A percentile compares a stretch with the other conserved stretches of the same genome.
These are phyloP conservation scores for Diorhabda carinulata DNA, from an alignment of 1,140 invertebrate genomes.

Conservation along the genomic window DNA sequence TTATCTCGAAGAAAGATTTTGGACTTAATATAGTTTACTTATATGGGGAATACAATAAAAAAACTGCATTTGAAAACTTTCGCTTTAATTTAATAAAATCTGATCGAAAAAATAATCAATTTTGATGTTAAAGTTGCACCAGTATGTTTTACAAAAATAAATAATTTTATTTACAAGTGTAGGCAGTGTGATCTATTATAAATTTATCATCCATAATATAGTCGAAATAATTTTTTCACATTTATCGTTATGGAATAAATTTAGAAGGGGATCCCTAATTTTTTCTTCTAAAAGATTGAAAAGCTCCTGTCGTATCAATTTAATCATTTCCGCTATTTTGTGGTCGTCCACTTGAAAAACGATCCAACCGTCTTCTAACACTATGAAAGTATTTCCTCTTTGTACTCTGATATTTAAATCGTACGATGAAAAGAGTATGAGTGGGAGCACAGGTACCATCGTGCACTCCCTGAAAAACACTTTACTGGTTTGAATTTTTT, in stretches of 20 bases:
- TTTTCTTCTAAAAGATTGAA: conserved; percentile 73
- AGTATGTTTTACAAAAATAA: conserved; percentile 4
- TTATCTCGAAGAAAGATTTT: no score
- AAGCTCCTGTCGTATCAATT: conserved; percentile 69
- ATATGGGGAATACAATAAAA: no score
- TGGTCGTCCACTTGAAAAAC: conserved; percentile 72
- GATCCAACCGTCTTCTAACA: conserved; percentile 81
- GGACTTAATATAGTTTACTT: no score
- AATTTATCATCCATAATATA: conserved; percentile 63
- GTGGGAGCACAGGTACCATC: conserved; percentile 70
- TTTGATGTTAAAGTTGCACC: neutral
- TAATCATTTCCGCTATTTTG: conserved; percentile 70
- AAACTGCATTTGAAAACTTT: no score
- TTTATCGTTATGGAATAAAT: conserved; percentile 69
- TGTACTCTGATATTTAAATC: conserved; percentile 69
- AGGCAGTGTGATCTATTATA: conserved; percentile 7
- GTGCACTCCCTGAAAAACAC: conserved; percentile 78
- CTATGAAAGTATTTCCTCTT: conserved; percentile 68
- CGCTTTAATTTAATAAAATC: neutral
- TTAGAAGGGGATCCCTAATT: conserved; percentile 73
- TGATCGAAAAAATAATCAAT: neutral
- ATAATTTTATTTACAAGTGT: conserved; percentile 7
- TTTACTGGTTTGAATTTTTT: conserved; percentile 75
- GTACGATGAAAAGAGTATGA: conserved; percentile 77
- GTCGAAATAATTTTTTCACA: conserved; percentile 74